Evolutionary conservation across 2,113 vertebrate genomes (phyloP).

Genomic region (Oncorhynchus clarkii): DNA sequence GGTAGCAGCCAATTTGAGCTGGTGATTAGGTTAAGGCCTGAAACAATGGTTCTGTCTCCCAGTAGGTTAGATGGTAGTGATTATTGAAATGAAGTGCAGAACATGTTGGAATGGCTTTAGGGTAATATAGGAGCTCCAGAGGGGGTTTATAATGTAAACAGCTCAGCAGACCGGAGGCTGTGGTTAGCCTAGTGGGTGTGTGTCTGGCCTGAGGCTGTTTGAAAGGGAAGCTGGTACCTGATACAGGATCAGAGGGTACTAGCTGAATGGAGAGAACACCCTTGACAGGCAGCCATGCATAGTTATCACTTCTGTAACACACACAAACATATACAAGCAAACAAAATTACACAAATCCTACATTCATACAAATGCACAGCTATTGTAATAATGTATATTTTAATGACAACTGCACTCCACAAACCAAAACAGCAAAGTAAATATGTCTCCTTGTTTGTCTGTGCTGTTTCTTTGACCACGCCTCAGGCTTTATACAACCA

Average conservation of each 20-base stretch:
- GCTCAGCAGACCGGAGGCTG: not conserved
- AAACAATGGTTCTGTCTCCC: too few species aligned
- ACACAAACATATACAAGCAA: not conserved
- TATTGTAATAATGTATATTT: not conserved
- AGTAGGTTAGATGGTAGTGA: too few species aligned
- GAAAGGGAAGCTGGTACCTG: conserved; percentile 19
- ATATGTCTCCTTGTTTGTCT: too few species aligned
- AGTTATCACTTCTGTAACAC: conserved; percentile 10
- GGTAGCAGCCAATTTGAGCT: too few species aligned
- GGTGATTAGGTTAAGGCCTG: too few species aligned
- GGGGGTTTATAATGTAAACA: not conserved
- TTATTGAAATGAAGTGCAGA: too few species aligned
- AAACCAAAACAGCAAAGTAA: not conserved
- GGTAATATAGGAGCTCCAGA: too few species aligned
- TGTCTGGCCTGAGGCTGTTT: too few species aligned
- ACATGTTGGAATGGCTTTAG: too few species aligned
- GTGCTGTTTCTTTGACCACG: too few species aligned
- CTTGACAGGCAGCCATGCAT: conserved; percentile 18
- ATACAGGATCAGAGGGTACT: conserved; percentile 55
- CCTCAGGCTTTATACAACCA: too few species aligned
- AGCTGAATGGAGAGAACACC: conserved; percentile 52
- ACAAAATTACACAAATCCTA: conserved; percentile 2
- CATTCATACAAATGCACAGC: conserved; percentile 1
- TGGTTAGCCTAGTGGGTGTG: not conserved
- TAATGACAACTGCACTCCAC: not conserved